Conservation (phyloP, 1,140 invertebrate species). For the Drosophila athabasca region DNA sequence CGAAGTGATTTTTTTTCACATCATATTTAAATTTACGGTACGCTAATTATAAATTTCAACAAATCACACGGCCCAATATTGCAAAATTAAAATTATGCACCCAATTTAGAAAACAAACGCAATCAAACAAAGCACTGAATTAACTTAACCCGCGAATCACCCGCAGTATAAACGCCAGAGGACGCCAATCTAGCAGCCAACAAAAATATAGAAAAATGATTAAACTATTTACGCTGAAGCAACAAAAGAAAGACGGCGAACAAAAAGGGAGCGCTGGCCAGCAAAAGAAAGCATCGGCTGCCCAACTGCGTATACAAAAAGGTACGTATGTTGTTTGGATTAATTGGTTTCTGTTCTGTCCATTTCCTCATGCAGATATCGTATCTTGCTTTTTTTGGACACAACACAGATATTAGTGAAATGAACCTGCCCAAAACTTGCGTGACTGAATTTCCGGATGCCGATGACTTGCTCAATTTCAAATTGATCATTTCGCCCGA, state of each 20-base stretch:
- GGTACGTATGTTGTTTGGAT: slow-evolving; percentile 86
- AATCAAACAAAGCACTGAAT: slow-evolving; percentile 13
- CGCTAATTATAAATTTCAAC: slow-evolving; percentile 12
- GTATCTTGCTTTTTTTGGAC: slow-evolving; percentile 6
- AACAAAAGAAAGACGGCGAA: slow-evolving; percentile 98
- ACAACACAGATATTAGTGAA: slow-evolving; percentile 96
- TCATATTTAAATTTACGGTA: slow-evolving; percentile 32
- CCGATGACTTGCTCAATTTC: slow-evolving; percentile 97
- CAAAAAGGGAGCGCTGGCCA: slow-evolving; percentile 89
- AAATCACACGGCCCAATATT: not conserved
- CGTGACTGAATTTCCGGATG: slow-evolving; percentile 97
- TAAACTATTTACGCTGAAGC: slow-evolving; percentile 98
- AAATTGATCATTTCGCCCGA: slow-evolving; percentile 98
- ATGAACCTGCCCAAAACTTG: slow-evolving; percentile 98
- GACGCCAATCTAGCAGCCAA: slow-evolving; percentile 43
- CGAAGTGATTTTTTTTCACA: no score
- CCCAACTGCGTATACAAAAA: slow-evolving; percentile 98
- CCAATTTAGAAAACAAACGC: slow-evolving; percentile 2
- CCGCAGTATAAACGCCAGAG: slow-evolving; percentile 31
- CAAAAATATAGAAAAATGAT: slow-evolving; percentile 89
- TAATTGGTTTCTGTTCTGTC: not conserved
- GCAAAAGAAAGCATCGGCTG: slow-evolving; percentile 95
- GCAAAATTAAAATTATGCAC: no score
- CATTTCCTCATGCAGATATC: slow-evolving; percentile 11
- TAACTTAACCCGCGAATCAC: slow-evolving; percentile 10